Base-by-base conservation (phyloP, 2,113 vertebrate genomes). In the Chrysemys picta region DNA sequence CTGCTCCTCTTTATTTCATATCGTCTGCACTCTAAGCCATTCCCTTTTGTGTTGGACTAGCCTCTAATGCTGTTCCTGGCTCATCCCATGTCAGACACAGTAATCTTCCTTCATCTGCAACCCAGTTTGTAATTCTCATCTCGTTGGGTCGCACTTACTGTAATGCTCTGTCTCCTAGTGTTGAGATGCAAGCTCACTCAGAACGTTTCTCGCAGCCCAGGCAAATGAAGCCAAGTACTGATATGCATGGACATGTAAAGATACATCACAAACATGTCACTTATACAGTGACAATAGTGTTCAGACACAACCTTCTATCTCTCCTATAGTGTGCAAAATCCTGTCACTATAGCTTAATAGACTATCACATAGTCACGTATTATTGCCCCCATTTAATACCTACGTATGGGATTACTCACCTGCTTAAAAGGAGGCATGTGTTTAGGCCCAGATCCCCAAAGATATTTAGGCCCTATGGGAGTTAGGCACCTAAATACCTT, bases 381-480 rank as follows among this genome's bases (percentile, higher is more conserved):
- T 76, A 47, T 14, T 76, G 42, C 22, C 75, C 35, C 72, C 10
- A 42, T 42, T 75, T 11, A 24, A 5, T 75, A 42, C 38, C 42
- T 76, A 27, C 27, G 13, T 45, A 42, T 78, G 24, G 42, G 75
- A 45, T 45, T 45, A 45, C 42, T 27, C 42, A 78, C 42, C 25
- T 78, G 75, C 24, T 47, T 27, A 78, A 21, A 42, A 78, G 42
- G 75, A 76, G 10, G 38, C 21, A 76, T 45, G 38, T 1, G 0
- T 76, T 56, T 65, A 9, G 47, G 25, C 31, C 25, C 83, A 79
- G 52, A 14, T 87, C n/a, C 8, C 65, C 17, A 21, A n/a, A 38
- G 75, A 16, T 8, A 6, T 21, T 38, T n/a, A 49, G 59, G 53
- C 50, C 24, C 42, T 25, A 13, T 0, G 0, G 42, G 50, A 29